Conservation (phyloP, 2,888 invertebrate species). For the Uloborus plumipes region DNA sequence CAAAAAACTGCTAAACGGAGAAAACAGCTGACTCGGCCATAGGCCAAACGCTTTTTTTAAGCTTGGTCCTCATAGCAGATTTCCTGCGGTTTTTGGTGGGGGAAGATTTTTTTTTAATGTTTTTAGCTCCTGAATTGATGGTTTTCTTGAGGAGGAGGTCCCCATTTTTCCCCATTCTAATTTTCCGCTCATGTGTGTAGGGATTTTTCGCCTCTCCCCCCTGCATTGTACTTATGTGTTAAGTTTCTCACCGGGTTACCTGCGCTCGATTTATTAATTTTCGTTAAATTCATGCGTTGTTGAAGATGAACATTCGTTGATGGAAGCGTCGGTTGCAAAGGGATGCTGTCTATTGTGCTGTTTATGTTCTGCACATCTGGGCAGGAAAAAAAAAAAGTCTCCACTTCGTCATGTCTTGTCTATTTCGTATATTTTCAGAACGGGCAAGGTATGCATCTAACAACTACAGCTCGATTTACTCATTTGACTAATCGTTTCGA, state of each 20-base stretch:
- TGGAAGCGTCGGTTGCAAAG: background rate
- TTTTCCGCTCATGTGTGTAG: conserved; percentile 7
- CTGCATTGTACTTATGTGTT: conserved; percentile 39
- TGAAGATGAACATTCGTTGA: conserved; percentile 31
- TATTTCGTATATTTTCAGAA: too few relatives aligned
- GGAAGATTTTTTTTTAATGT: conserved; percentile 22
- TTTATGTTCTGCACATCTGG: background rate
- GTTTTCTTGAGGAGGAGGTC: conserved; percentile 58
- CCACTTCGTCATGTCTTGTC: too few relatives aligned
- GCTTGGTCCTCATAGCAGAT: conserved; percentile 53
- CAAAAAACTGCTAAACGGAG: background rate
- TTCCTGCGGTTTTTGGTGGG: conserved; percentile 59
- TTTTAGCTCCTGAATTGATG: conserved; percentile 55
- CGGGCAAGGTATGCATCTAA: too few relatives aligned
- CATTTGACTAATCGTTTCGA: too few relatives aligned
- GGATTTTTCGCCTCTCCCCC: conserved; percentile 48
- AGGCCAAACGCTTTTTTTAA: conserved; percentile 61
- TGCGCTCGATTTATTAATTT: conserved; percentile 42
- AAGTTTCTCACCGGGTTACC: conserved; percentile 60
- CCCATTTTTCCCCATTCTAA: background rate
- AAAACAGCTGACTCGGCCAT: conserved; percentile 63
- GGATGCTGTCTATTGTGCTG: conserved; percentile 6
- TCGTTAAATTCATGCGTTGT: conserved; percentile 45
- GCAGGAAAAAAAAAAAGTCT: too few relatives aligned
- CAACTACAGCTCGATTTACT: too few relatives aligned